Percentiles rank a stretch among this genome's conserved stretches.
phyloP scores from a whole-genome alignment of 35 echinoderm and acorn worm genomes.

The Heliocidaris tuberculata region DNA sequence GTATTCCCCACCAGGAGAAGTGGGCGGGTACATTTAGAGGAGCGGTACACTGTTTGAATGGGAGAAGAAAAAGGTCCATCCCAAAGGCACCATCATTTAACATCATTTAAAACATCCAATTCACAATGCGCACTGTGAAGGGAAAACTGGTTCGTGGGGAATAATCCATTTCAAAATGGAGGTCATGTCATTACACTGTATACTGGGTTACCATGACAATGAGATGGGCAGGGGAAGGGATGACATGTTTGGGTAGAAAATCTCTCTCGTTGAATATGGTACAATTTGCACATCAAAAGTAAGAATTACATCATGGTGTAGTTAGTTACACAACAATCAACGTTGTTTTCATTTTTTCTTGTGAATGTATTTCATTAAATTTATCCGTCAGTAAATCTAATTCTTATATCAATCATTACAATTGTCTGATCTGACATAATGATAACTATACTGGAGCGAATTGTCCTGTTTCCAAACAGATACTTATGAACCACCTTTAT shows the following conservation, averaged over 20 bases:
- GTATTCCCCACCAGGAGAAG: not conserved
- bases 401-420: not conserved
- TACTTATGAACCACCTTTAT: not conserved
- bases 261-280: not conserved
- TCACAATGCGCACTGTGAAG: not conserved
- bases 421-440: not conserved
- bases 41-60: not conserved
- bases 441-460: not conserved
- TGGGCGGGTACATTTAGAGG: not conserved
- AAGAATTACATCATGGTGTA: not conserved
- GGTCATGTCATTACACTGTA: not conserved
- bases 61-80: not conserved
- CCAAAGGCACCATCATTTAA: not conserved
- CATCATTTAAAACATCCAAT: not conserved
- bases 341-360: not conserved
- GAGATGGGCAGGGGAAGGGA: not conserved
- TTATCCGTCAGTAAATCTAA: not conserved
- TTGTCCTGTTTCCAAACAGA: not conserved
- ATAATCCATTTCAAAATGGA: not conserved
- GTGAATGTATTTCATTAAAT: no score
- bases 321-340: not conserved
- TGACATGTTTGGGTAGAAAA: no score
- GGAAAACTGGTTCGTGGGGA: not conserved
- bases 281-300: not conserved
- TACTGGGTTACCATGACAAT: not conserved